phyloP scores from a whole-genome alignment of 2,797 vertebrate genomes.

The Micrastur ruficollis region DNA sequence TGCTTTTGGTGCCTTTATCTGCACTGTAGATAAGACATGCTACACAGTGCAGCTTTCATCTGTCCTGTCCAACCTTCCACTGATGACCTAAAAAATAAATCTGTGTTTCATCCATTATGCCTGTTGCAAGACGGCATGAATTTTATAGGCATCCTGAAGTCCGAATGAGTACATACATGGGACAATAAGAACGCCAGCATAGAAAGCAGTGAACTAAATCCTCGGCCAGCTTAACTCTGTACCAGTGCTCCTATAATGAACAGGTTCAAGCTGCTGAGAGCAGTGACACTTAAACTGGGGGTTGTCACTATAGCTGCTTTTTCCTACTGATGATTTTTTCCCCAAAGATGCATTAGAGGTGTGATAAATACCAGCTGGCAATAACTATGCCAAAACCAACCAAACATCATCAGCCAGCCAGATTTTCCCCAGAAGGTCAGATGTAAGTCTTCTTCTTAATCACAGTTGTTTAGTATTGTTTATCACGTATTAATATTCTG shows the following conservation, averaged over 20 bases:
- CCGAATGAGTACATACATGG: neutral
- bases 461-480: neutral
- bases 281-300: neutral
- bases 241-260: neutral
- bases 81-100: neutral
- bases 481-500: neutral
- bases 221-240: neutral
- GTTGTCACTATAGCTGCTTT: neutral
- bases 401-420: neutral
- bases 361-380: neutral
- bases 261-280: neutral
- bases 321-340: neutral
- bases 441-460: neutral
- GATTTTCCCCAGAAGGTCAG: constrained; percentile 32
- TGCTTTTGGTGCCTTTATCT: neutral
- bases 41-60: neutral
- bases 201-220: neutral
- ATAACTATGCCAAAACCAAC: neutral
- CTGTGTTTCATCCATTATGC: neutral
- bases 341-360: neutral
- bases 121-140: neutral
- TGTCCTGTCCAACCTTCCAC: neutral
- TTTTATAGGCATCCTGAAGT: neutral
- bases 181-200: neutral
- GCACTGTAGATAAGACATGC: neutral